A percentile compares a stretch with the other conserved stretches of the same genome.
Evolutionary conservation across 2,888 invertebrate species (phyloP).

Genomic region (Ceriagrion tenellum): DNA sequence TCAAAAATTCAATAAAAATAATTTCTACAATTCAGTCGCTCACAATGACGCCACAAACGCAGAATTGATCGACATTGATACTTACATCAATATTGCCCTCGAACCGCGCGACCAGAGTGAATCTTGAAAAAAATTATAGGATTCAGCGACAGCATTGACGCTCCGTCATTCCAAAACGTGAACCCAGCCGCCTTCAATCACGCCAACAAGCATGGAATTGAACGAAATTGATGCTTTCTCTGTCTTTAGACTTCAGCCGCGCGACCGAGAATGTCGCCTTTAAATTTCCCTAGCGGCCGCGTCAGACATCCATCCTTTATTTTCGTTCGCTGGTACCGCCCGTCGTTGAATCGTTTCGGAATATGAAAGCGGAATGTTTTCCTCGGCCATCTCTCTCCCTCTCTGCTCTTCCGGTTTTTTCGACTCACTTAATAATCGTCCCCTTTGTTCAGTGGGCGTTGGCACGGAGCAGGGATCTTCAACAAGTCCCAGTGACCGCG

Average conservation of each 20-base stretch:
- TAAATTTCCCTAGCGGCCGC: neutral
- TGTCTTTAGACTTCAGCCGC: neutral
- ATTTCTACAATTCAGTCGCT: neutral
- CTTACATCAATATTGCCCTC: neutral
- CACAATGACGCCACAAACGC: neutral
- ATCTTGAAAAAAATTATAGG: no score
- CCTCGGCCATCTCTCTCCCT: neutral
- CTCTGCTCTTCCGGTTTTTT: neutral
- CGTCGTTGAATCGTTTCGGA: neutral
- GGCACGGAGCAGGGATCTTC: neutral
- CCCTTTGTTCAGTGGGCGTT: neutral
- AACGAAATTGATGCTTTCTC: neutral
- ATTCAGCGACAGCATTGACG: neutral
- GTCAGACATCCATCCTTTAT: neutral
- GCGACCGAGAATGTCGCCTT: neutral
- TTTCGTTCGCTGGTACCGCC: neutral
- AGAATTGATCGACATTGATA: neutral
- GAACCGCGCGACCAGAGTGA: neutral
- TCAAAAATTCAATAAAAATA: neutral
- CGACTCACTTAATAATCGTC: neutral
- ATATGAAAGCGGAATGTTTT: neutral
- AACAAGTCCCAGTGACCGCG: slow-evolving; percentile 12
- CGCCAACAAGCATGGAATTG: neutral
- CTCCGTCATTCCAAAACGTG: neutral
- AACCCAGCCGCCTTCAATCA: neutral